Evolutionary conservation across 2,113 vertebrate species (phyloP), one percentile per base, ranked within the genome.

Genomic region (Macrotus californicus): DNA sequence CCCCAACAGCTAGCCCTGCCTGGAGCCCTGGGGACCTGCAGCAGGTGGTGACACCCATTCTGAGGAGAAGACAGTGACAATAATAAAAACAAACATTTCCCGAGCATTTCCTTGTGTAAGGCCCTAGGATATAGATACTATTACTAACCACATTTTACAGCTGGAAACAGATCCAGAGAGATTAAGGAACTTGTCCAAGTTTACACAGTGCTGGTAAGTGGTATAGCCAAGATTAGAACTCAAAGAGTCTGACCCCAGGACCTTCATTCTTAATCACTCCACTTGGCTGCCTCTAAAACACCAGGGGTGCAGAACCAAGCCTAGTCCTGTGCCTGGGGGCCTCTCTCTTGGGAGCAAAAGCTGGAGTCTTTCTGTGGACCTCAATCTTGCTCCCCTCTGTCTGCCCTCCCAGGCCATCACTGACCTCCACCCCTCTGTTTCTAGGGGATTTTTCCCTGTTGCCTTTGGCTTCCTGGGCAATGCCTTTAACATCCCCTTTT

Each of bases 371-470:
- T 59, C 3, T 8, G 9, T 1, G 43, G 54, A 22, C 46, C 31
- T 69, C 66, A 54, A 70, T 36, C 72, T 88, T 19, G 13, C 31
- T 3, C 1, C 34, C 39, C 26, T 19, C n/a, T 15, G 3, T 16
- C 46, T 10, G n/a, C 36, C 43, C 24, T 39, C 34, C 3, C 1
- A 24, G 12, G 18, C 64, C 66, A 21, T 31, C 59, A 6, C 67
- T 94, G 73, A 95, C 39, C 83, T 36, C 69, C 14, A 3, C 54
- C 66, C 66, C 26, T 93, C 52, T 94, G 6, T 56, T 29, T 84
- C 15, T 97, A 99, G 99, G 98, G 98, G 98, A 7, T 99, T 99
- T 95, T 99, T 99, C 91, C 99, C 99, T 0, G 96, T 99, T 88
- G 99, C 83, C 36, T 98, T 99, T 18, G 98, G 98, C 87, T 99